Base-by-base conservation (phyloP, 2,113 vertebrate species). In the Turdus rufiventris region DNA sequence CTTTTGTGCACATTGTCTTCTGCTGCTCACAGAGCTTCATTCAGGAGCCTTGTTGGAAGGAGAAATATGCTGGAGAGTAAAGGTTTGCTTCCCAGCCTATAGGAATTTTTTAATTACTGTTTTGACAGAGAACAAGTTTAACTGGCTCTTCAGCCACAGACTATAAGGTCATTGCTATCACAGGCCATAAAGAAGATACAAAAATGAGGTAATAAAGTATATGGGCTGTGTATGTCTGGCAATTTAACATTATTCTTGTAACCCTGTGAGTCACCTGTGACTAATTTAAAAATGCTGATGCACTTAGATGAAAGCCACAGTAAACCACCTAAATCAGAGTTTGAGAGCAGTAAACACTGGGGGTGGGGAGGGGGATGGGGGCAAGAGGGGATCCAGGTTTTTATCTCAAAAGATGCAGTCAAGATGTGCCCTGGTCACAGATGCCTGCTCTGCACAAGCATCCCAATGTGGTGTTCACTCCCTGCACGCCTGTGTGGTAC, bases 201-300 rank as follows among this genome's bases (percentile, higher is more conserved):
- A 94, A 96, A 96, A 96, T 88, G 96, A 96, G 91, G 94, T 86
- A 95, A 94, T 97, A 96, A 96, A 96, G 91, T 95, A 93, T 95
- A 95, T 94, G 89, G 91, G 94, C 95, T 94, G 88, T 95, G 90
- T 94, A 91, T 86, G 91, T 93, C 95, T 93, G 93, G 91, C 89
- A 95, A 96, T 97, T 96, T 96, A 95, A 94, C 92, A 94, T 94
- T 80, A 92, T 92, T 96, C 95, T 97, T 93, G 84, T 95, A 97
- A 94, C 93, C 91, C 91, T 85, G 82, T 96, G 97, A 97, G 96
- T 97, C 96, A 97, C 94, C 90, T 96, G 94, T 96, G 96, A 94
- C 94, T 96, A 97, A 96, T 97, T 97, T 95, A 93, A 95, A 97
- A 96, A 95, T 88, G 95, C 95, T 96, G 96, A 95, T 95, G 95